Base-by-base conservation (phyloP, 2,797 vertebrate genomes). In the Periparus ater region DNA sequence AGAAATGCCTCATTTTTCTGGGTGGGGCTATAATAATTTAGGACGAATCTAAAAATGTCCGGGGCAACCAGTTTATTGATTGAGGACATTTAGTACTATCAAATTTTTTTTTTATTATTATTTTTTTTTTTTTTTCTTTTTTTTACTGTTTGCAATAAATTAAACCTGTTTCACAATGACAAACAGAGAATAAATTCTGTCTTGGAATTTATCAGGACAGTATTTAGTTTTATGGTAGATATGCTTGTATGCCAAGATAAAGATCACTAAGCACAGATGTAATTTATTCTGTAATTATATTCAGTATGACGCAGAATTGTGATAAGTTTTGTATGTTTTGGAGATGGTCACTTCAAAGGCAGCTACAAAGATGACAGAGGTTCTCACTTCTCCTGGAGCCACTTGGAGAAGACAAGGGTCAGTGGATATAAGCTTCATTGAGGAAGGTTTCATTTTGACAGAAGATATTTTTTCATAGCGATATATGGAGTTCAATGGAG, bases 391-490 rank as follows among this genome's bases (percentile, higher is more conserved):
- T 60, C 42, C 53, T 58, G 65, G 8, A 84, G 23, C 10, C 34
- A 36, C 5, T 17, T 4, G 12, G 34, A 66, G 57, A 89, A 73
- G 22, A 80, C 27, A 76, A 76, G 7, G 10, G 7, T 22, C 30
- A 91, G 21, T 0, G 0, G 47, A 26, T 61, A 21, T 2, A 72
- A 65, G 10, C 10, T 32, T 45, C 44, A 71, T 5, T 6, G 10
- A 38, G 6, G 6, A 13, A 82, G 12, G 26, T 36, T 70, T 86
- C 34, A 44, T 60, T 48, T 68, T 53, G 13, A 51, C 12, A 26
- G 51, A 42, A 48, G 5, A 13, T 27, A 4, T 45, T 71, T 89
- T 82, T 75, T 77, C 26, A 11, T 17, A n/a, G 15, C 7, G 25
- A 44, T 53, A 32, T 38, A 47, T 32, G 7, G 3, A 40, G 38